A percentile compares a stretch with the other conserved stretches of the same genome.
Conservation (phyloP, 2,888 invertebrate genomes). For the Anagyrus pseudococci region DNA sequence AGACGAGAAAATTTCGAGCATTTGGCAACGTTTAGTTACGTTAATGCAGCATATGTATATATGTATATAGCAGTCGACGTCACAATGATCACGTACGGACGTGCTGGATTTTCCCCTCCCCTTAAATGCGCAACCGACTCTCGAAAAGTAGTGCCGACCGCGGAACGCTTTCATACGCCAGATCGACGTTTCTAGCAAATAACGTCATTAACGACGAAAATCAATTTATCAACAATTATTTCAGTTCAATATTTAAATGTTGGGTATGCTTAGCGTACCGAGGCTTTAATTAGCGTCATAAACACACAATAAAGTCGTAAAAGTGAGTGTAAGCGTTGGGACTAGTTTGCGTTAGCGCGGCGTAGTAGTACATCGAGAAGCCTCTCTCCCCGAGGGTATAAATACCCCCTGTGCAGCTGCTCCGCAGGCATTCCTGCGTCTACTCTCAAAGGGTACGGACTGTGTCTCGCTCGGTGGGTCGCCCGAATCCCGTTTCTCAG, state of each 20-base stretch:
- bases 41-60: too few species aligned
- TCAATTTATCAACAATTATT: not conserved
- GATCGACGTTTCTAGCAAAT: constrained; percentile 28
- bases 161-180: constrained; percentile 35
- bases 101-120: too few species aligned
- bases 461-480: constrained; percentile 47
- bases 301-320: not conserved
- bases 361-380: constrained; percentile 46
- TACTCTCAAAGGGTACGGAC: constrained; percentile 42
- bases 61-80: too few species aligned
- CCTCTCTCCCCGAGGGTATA: constrained; percentile 41
- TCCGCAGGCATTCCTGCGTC: constrained; percentile 44
- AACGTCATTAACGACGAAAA: constrained; percentile 12
- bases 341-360: constrained; percentile 49
- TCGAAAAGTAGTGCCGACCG: constrained; percentile 30
- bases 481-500: constrained; percentile 31
- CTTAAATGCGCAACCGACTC: constrained; percentile 30
- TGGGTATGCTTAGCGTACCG: not conserved
- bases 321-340: constrained; percentile 18
- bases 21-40: too few species aligned
- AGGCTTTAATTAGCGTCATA: not conserved
- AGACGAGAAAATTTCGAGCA: too few species aligned
- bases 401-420: constrained; percentile 41
- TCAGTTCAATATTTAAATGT: not conserved
- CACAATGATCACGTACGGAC: too few species aligned